These are phyloP conservation scores for Oriolus oriolus DNA, from an alignment of 2,113 vertebrate species.

Conservation along the genomic window DNA sequence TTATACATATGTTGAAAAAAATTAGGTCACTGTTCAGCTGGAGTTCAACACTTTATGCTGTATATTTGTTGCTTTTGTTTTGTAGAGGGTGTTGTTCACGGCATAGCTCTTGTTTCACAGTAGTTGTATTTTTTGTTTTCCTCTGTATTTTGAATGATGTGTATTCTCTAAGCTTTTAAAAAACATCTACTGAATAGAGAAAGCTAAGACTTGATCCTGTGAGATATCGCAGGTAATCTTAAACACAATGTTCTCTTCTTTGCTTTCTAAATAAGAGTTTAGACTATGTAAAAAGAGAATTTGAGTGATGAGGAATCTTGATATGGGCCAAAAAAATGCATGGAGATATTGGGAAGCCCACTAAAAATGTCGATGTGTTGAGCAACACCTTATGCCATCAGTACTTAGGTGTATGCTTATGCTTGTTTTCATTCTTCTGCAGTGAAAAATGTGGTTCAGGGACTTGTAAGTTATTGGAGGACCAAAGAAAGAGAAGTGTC, in stretches of 20 bases:
- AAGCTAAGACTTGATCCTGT: not conserved
- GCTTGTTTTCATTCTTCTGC: not conserved
- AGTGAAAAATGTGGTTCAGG: not conserved
- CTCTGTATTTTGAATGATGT: not conserved
- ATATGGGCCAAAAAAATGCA: not conserved
- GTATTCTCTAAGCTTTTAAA: not conserved
- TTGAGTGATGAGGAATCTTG: not conserved
- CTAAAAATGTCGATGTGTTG: not conserved
- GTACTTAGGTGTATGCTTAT: not conserved
- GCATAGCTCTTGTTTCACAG: not conserved
- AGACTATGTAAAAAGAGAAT: not conserved
- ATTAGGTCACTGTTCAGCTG: not conserved
- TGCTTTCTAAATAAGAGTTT: not conserved
- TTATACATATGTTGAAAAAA: not conserved
- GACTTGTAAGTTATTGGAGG: not conserved
- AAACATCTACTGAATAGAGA: not conserved
- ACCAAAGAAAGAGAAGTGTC: not conserved
- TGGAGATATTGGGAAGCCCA: not conserved
- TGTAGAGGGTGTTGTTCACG: not conserved
- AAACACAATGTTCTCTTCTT: not conserved
- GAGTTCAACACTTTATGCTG: not conserved
- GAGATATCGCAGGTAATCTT: not conserved
- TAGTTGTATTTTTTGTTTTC: not conserved
- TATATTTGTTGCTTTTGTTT: not conserved
- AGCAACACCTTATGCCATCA: not conserved